Evolutionary conservation across 1,140 invertebrate species (phyloP).

Genomic region (Drosophila mojavensis): DNA sequence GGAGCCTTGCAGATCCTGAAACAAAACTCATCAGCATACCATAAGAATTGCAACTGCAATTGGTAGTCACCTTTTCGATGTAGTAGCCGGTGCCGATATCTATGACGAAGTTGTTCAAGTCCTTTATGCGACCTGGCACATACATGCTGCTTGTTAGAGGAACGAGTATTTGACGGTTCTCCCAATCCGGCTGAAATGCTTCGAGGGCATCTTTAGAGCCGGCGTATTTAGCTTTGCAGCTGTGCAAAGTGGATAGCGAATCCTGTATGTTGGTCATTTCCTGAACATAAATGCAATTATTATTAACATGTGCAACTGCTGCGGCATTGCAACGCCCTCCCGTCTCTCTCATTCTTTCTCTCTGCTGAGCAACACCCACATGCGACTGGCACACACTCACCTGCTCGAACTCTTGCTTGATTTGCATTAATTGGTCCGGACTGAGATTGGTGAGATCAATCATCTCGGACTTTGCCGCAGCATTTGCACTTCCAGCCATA

Average conservation of each 20-base stretch:
- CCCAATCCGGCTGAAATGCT: slow-evolving; percentile 89
- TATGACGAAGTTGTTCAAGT: slow-evolving; percentile 93
- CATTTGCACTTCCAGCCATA: slow-evolving; percentile 65
- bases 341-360: background rate
- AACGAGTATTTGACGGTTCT: slow-evolving; percentile 94
- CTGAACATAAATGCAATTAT: slow-evolving; percentile 83
- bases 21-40: slow-evolving; percentile 17
- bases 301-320: slow-evolving; percentile 50
- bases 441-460: slow-evolving; percentile 91
- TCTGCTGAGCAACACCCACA: slow-evolving; percentile 42
- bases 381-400: slow-evolving; percentile 86
- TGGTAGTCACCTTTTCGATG: slow-evolving; percentile 90
- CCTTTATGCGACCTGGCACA: slow-evolving; percentile 93
- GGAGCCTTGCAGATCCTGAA: slow-evolving; percentile 89
- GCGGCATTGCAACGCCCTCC: slow-evolving; percentile 12
- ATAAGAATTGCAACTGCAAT: background rate
- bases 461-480: slow-evolving; percentile 86
- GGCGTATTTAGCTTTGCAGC: slow-evolving; percentile 94
- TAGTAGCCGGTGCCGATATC: slow-evolving; percentile 98
- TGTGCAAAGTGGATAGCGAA: slow-evolving; percentile 94
- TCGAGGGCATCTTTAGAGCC: slow-evolving; percentile 94
- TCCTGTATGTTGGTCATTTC: slow-evolving; percentile 94
- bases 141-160: slow-evolving; percentile 98
- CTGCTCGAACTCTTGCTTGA: slow-evolving; percentile 94
- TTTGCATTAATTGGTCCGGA: slow-evolving; percentile 90